Evolutionary conservation across 2,113 vertebrate genomes (phyloP).

Genomic region (Mesitornis unicolor): DNA sequence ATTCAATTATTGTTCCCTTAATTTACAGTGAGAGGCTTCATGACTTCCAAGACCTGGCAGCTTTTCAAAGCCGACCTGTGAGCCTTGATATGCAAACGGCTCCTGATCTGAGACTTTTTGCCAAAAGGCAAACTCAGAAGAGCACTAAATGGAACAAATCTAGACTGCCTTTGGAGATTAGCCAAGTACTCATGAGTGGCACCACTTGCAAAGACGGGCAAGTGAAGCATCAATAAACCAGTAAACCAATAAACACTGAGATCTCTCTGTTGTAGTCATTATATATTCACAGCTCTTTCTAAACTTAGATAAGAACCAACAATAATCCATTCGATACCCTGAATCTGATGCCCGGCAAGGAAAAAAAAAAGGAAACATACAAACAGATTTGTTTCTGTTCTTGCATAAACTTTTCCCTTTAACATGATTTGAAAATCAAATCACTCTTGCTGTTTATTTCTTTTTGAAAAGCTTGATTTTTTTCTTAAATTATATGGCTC

Average conservation of each 20-base stretch:
- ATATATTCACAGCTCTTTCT: constrained; percentile 40
- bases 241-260: constrained; percentile 43
- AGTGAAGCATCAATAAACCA: constrained; percentile 21
- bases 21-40: not conserved
- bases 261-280: constrained; percentile 44
- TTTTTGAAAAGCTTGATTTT: constrained; percentile 1
- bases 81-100: constrained; percentile 9
- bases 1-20: not conserved
- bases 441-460: not conserved
- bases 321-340: constrained; percentile 51
- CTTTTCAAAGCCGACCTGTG: constrained; percentile 46
- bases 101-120: constrained; percentile 52
- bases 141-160: constrained; percentile 54
- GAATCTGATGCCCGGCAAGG: constrained; percentile 3
- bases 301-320: constrained; percentile 58
- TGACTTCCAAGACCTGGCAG: constrained; percentile 31
- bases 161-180: constrained; percentile 55
- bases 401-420: not conserved
- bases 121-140: constrained; percentile 55
- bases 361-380: not conserved
- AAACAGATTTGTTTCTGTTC: not conserved
- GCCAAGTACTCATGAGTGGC: constrained; percentile 31
- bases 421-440: constrained; percentile 32
- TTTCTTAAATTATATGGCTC: not conserved
- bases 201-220: not conserved